A percentile compares a stretch with the other conserved stretches of the same genome.
Conservation (phyloP, 2,888 invertebrate species). For the Melanostoma scalare region DNA sequence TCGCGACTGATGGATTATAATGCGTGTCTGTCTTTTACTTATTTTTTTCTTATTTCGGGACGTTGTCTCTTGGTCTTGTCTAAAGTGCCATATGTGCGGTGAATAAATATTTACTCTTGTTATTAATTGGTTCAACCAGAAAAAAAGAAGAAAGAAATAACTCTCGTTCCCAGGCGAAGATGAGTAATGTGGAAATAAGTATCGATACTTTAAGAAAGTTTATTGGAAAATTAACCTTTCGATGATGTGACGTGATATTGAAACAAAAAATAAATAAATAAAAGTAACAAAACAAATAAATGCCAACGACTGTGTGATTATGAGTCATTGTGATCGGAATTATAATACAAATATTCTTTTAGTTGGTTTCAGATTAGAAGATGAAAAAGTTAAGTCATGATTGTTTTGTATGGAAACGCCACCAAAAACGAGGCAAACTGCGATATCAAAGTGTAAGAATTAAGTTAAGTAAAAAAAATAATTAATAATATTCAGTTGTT, state of each 20-base stretch:
- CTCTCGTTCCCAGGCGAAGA: neutral
- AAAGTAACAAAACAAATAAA: neutral
- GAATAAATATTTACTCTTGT: slow-evolving; percentile 33
- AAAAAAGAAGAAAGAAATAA: slow-evolving; percentile 5
- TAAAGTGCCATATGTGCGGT: slow-evolving; percentile 49
- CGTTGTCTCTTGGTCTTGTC: neutral
- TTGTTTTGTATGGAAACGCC: slow-evolving; percentile 29
- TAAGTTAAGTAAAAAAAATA: neutral
- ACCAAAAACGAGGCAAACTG: slow-evolving; percentile 12
- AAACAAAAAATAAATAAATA: neutral
- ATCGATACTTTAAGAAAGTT: neutral
- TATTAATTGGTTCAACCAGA: slow-evolving; percentile 30
- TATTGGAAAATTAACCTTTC: neutral
- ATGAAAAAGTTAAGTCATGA: slow-evolving; percentile 37
- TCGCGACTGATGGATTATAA: slow-evolving; percentile 58
- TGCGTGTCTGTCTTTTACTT: slow-evolving; percentile 14
- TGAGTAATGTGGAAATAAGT: slow-evolving; percentile 13
- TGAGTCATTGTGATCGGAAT: slow-evolving; percentile 31
- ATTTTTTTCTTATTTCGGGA: neutral
- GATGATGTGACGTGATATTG: slow-evolving; percentile 17
- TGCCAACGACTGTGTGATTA: slow-evolving; percentile 1
- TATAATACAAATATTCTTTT: neutral
- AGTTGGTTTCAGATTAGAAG: neutral
- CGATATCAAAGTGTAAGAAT: slow-evolving; percentile 47
- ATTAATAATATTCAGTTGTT: neutral